Percentiles rank a stretch among this genome's conserved stretches.
Conservation (phyloP, 2,113 vertebrate species). For the Cheirogaleus medius region DNA sequence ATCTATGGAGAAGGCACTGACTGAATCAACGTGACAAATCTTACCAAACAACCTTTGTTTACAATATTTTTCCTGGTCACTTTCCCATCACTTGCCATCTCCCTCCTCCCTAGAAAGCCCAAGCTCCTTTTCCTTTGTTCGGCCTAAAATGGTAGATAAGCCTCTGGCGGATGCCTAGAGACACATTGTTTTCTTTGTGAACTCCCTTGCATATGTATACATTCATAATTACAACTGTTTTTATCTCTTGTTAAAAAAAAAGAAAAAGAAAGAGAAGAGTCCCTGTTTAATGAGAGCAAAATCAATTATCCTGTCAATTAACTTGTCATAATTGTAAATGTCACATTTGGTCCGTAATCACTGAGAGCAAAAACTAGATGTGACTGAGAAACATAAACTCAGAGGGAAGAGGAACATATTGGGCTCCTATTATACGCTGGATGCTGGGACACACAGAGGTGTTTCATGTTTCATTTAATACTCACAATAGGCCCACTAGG, state of each 20-base stretch:
- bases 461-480: background rate
- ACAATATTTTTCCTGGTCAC: background rate
- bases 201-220: background rate
- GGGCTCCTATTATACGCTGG: background rate
- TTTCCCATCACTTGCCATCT: background rate
- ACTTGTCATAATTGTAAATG: background rate
- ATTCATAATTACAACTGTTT: background rate
- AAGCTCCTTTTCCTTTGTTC: background rate
- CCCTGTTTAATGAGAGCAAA: background rate
- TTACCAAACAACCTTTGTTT: background rate
- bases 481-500: background rate
- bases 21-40: background rate
- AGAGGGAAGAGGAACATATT: background rate
- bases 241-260: background rate
- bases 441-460: background rate
- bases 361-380: background rate
- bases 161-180: background rate
- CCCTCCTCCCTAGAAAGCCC: background rate
- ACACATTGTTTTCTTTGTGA: background rate
- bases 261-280: background rate
- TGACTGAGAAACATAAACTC: background rate
- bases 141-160: background rate
- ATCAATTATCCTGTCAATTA: background rate
- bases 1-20: background rate
- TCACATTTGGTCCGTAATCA: background rate